Percentiles rank a stretch among this genome's conserved stretches.
phyloP scores from a whole-genome alignment of 2,888 invertebrate species.

The Andrena trimmerana region DNA sequence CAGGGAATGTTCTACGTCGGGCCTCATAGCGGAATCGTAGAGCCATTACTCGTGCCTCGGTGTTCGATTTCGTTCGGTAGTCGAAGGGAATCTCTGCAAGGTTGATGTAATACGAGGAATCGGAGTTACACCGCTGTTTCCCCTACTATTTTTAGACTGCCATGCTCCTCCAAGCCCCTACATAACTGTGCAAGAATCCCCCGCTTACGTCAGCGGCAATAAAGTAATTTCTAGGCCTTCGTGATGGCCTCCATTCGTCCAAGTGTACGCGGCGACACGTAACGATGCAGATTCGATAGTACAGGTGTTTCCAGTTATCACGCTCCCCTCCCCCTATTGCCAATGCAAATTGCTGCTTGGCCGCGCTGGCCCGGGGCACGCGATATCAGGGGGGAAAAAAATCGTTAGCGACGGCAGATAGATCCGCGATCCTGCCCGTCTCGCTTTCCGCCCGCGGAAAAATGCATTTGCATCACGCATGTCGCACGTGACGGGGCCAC shows the following conservation, averaged over 20 bases:
- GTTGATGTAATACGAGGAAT: too few species aligned
- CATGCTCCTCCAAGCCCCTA: too few species aligned
- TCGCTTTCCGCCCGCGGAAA: slow-evolving; percentile 3
- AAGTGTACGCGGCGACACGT: too few species aligned
- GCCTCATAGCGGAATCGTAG: too few species aligned
- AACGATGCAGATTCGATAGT: neutral
- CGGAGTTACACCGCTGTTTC: too few species aligned
- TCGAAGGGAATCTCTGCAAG: too few species aligned
- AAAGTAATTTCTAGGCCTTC: neutral
- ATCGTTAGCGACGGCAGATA: neutral
- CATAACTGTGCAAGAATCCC: too few species aligned
- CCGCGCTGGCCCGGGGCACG: neutral
- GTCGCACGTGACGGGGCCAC: slow-evolving; percentile 36
- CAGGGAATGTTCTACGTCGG: too few species aligned
- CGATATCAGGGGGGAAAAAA: neutral
- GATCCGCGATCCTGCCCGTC: slow-evolving; percentile 12
- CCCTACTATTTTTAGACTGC: too few species aligned
- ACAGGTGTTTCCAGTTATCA: neutral
- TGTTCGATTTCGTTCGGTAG: too few species aligned
- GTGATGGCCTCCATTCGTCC: neutral
- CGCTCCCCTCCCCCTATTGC: neutral
- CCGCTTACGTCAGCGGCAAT: neutral
- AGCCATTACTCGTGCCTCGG: too few species aligned
- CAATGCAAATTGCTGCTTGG: neutral
- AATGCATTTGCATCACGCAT: slow-evolving; percentile 41